phyloP scores from a whole-genome alignment of 2,113 vertebrate species.

The Myotis lucifugus region DNA sequence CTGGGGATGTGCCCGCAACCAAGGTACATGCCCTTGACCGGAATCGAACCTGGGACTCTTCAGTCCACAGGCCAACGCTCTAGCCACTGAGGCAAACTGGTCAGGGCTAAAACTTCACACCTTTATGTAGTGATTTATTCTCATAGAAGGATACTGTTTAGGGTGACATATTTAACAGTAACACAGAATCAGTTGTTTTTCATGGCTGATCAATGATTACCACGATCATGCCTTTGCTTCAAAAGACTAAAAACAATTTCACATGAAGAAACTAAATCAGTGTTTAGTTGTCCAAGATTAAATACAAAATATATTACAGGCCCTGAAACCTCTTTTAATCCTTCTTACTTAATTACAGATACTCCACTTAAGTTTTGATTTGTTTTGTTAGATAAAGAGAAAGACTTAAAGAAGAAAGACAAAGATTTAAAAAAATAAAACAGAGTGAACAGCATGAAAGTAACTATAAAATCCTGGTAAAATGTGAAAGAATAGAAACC shows the following conservation, averaged over 20 bases:
- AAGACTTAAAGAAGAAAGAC: conserved; percentile 36
- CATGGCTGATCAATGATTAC: conserved; percentile 53
- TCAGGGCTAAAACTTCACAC: conserved; percentile 70
- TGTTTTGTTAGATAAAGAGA: conserved; percentile 61
- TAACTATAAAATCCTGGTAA: conserved; percentile 52
- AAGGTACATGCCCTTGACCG: no score
- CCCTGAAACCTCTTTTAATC: conserved; percentile 50
- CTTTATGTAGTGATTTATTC: conserved; percentile 40
- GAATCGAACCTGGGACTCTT: no score
- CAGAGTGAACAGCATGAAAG: conserved; percentile 51
- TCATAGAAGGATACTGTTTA: conserved; percentile 53
- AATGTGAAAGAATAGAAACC: conserved; percentile 58
- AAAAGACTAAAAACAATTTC: conserved; percentile 55
- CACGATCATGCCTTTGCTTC: neutral
- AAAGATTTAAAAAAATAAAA: conserved; percentile 14
- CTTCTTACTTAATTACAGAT: conserved; percentile 15
- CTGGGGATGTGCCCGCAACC: no score
- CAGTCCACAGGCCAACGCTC: no score
- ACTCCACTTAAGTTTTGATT: conserved; percentile 21
- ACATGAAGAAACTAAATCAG: conserved; percentile 35
- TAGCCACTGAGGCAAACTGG: no score
- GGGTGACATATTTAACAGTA: conserved; percentile 61
- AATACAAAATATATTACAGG: conserved; percentile 44
- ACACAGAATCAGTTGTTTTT: conserved; percentile 61
- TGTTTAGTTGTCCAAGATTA: conserved; percentile 38